Base-by-base conservation (phyloP, 2,797 vertebrate genomes). In the Stomatorhinus walkeri region DNA sequence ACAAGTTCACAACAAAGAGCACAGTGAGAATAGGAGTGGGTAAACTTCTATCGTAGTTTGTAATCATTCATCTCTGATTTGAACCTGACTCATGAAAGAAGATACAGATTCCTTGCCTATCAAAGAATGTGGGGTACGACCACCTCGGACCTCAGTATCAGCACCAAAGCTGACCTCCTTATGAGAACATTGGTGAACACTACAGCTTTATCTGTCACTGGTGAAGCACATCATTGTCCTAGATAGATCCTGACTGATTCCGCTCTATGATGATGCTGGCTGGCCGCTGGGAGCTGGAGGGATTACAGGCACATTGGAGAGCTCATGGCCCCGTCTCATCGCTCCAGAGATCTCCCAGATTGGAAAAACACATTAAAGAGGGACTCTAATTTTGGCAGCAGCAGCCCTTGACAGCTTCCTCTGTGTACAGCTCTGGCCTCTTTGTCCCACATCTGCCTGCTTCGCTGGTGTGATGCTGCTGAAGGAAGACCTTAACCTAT, bases 371-470 rank as follows among this genome's bases (percentile, higher is more conserved):
- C 32, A 68, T 64, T 87, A 40, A 68, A 61, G 85, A 85, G 49
- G 49, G 24, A 40, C 28, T 89, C 19, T 68, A 87, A 68, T 87
- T 86, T 89, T 89, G 59, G 84, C 86, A 54, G 85, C 49, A 64
- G 36, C 32, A 68, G 40, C 51, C 84, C 48, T 24, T 89, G 43
- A 85, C 24, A 14, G 40, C 16, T 36, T 85, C 24, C 56, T 32
- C 24, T 16, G 54, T 28, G 4, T 61, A 48, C 24, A 49, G 56
- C 51, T 61, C 40, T n/a, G 22, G 56, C 43, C 46, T 51, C 46
- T 51, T 43, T 79, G 64, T 85, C 54, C 59, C 81, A 68, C 56
- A 85, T 85, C 54, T 59, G 85, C 43, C 22, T 56, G 85, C 24
- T 36, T 32, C 5, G 4, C 83, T 52, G 4, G 22, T 59, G 12